Evolutionary conservation across 2,113 vertebrate genomes (phyloP).

Genomic region (Chrysemys picta): DNA sequence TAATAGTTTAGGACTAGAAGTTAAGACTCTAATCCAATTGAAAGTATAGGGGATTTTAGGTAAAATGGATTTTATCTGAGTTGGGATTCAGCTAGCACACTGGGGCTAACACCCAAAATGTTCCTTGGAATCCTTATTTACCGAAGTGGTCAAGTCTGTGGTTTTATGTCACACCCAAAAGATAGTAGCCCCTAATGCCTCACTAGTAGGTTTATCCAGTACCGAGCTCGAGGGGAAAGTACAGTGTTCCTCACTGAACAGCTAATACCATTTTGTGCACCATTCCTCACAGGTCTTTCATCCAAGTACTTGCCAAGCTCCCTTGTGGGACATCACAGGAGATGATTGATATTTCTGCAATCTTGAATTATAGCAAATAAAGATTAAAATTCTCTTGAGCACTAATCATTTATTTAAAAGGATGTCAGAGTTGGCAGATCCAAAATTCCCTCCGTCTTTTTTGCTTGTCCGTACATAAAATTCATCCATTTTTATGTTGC

Average conservation of each 20-base stretch:
- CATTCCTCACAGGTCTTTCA: not conserved
- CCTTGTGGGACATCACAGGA: not conserved
- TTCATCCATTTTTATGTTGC: not conserved
- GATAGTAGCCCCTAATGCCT: not conserved
- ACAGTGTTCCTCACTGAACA: not conserved
- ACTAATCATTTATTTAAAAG: not conserved
- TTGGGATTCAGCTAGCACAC: not conserved
- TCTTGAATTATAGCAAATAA: not conserved
- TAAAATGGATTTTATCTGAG: rapidly evolving
- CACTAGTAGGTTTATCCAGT: not conserved
- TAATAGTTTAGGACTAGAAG: not conserved
- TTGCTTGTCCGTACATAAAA: not conserved
- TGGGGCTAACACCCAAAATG: not conserved
- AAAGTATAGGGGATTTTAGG: rapidly evolving
- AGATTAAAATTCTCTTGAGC: not conserved
- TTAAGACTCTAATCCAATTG: not conserved
- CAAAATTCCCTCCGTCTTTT: not conserved
- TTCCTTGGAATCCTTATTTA: not conserved
- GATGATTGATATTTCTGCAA: not conserved
- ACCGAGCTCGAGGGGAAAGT: not conserved
- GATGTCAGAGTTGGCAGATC: not conserved
- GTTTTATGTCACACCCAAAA: not conserved
- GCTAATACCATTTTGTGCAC: not conserved
- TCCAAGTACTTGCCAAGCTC: not conserved
- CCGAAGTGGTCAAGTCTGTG: not conserved